phyloP scores from a whole-genome alignment of 37 sponge, comb jelly and placozoan genomes.

The Mnemiopsis leidyi region DNA sequence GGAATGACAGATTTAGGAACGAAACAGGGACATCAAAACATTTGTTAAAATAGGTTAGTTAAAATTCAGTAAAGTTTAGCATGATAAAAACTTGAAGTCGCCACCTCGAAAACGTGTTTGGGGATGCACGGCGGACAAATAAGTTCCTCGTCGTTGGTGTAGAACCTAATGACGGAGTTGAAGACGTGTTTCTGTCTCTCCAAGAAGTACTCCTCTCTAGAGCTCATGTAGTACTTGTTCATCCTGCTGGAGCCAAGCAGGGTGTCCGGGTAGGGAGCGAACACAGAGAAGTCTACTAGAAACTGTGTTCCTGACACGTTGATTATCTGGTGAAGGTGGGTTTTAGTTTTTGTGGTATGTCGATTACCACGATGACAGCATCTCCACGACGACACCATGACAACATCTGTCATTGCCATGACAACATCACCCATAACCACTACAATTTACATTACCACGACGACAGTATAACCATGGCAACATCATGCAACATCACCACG shows the following conservation, averaged over 20 bases:
- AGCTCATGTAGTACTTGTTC: not conserved
- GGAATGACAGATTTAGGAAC: too few relatives aligned
- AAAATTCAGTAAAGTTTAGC: not conserved
- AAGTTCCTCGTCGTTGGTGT: constrained; percentile 38
- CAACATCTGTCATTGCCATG: too few relatives aligned
- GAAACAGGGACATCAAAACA: too few relatives aligned
- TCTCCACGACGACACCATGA: too few relatives aligned
- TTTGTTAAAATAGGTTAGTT: too few relatives aligned
- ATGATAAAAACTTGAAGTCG: not conserved
- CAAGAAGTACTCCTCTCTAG: constrained; percentile 12
- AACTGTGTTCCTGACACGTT: not conserved
- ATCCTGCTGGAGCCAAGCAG: not conserved
- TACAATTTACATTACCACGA: too few relatives aligned
- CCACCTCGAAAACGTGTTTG: constrained; percentile 10
- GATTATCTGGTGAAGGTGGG: constrained; percentile 20
- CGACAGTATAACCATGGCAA: too few relatives aligned
- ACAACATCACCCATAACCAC: too few relatives aligned
- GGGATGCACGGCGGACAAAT: constrained; percentile 33
- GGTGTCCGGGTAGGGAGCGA: constrained; percentile 2
- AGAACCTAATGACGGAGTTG: not conserved
- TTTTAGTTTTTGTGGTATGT: too few relatives aligned
- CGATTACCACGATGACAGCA: too few relatives aligned
- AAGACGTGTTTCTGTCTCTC: constrained; percentile 41
- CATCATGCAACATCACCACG: too few relatives aligned
- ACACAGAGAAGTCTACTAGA: constrained; percentile 2